Evolutionary conservation across 1,140 invertebrate genomes (phyloP).

Genomic region (Ericerus pela): DNA sequence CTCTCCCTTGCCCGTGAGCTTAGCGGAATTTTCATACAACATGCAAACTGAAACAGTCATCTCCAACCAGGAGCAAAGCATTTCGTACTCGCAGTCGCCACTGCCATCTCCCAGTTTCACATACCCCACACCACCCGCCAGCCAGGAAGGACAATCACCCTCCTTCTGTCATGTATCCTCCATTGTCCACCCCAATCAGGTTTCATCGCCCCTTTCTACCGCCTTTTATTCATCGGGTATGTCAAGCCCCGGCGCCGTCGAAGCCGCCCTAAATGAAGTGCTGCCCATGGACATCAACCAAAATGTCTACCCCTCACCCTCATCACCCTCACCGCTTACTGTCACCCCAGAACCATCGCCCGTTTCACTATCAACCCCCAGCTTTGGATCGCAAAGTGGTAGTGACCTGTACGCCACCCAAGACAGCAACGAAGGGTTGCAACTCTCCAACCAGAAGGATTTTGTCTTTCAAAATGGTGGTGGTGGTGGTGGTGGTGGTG

Average conservation of each 20-base stretch:
- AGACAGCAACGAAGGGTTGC: neutral
- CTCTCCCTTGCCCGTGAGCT: conserved; percentile 55
- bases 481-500: too few species aligned
- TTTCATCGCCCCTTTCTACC: conserved; percentile 52
- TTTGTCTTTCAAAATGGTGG: neutral
- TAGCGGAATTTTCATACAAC: conserved; percentile 61
- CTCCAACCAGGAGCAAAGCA: conserved; percentile 34
- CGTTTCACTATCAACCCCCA: conserved; percentile 35
- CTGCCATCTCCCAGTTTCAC: conserved; percentile 57
- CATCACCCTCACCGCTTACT: conserved; percentile 41
- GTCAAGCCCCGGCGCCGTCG: conserved; percentile 66
- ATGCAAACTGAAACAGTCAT: conserved; percentile 32
- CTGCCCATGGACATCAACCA: conserved; percentile 48
- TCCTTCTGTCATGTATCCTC: conserved; percentile 33
- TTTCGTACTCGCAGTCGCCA: conserved; percentile 35
- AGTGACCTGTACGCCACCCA: neutral
- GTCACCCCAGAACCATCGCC: conserved; percentile 44
- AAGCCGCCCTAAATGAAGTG: conserved; percentile 64
- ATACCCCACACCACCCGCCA: conserved; percentile 68
- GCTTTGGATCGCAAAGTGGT: conserved; percentile 18
- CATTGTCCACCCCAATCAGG: conserved; percentile 34
- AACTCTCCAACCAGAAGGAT: neutral
- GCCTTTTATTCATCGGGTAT: conserved; percentile 74
- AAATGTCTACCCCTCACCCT: conserved; percentile 43
- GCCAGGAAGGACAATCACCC: conserved; percentile 58